Evolutionary conservation across 2,888 invertebrate genomes (phyloP).

Genomic region (Volucella inflata): DNA sequence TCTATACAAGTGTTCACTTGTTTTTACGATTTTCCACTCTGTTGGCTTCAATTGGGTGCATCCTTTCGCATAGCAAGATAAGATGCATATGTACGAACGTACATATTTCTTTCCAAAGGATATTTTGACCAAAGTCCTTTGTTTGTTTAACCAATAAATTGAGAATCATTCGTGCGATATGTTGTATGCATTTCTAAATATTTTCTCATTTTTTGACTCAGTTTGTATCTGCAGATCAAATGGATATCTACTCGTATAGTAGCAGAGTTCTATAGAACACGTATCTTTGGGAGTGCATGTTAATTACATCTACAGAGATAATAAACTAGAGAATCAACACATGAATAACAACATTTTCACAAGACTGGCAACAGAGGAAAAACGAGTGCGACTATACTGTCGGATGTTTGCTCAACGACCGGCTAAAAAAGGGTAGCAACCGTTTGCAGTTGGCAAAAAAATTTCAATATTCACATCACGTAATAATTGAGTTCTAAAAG

Average conservation of each 20-base stretch:
- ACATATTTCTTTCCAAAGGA: constrained; percentile 14
- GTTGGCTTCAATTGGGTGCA: constrained; percentile 46
- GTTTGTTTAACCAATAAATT: constrained; percentile 52
- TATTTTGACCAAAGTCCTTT: constrained; percentile 33
- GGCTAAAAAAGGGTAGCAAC: constrained; percentile 24
- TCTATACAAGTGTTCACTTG: too few relatives aligned
- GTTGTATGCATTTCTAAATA: constrained; percentile 35
- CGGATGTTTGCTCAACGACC: constrained; percentile 23
- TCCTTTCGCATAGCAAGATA: constrained; percentile 23
- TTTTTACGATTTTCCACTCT: constrained; percentile 41
- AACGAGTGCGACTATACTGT: background rate
- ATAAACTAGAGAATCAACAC: constrained; percentile 69
- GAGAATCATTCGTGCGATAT: constrained; percentile 59
- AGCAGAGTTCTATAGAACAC: constrained; percentile 16
- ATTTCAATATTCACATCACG: constrained; percentile 67
- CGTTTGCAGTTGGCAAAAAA: constrained; percentile 56
- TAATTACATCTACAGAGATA: constrained; percentile 68
- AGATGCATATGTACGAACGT: background rate
- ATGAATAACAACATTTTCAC: constrained; percentile 63
- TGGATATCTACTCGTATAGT: constrained; percentile 27
- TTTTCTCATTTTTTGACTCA: background rate
- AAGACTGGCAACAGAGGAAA: constrained; percentile 33
- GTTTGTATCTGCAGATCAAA: constrained; percentile 45
- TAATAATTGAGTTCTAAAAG: constrained; percentile 73
- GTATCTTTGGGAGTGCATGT: constrained; percentile 61